phyloP scores from a whole-genome alignment of 2,113 vertebrate genomes.

The Verasper variegatus region DNA sequence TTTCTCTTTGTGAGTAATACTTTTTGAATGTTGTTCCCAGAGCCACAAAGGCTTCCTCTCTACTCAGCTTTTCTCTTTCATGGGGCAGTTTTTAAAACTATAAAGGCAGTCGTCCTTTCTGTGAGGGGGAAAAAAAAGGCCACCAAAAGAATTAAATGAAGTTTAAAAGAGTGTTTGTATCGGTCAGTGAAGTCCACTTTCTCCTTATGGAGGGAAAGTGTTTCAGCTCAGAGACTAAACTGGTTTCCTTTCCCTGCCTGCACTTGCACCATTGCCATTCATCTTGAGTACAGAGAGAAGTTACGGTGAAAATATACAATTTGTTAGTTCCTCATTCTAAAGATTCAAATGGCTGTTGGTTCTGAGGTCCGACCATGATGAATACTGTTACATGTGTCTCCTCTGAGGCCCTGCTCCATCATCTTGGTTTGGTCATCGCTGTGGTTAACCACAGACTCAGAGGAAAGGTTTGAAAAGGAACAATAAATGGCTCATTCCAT shows the following conservation, averaged over 20 bases:
- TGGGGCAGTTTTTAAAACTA: constrained; percentile 43
- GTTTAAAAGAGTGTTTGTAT: constrained; percentile 27
- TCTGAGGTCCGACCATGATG: constrained; percentile 15
- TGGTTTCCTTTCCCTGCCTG: background rate
- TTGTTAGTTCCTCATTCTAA: constrained; percentile 8
- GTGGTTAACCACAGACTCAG: constrained; percentile 47
- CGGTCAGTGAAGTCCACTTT: background rate
- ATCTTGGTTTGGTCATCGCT: constrained; percentile 17
- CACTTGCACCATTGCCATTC: background rate
- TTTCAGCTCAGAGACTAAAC: constrained; percentile 15
- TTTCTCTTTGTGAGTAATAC: constrained; percentile 29
- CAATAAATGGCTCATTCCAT: constrained; percentile 11
- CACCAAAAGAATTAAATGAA: constrained; percentile 26
- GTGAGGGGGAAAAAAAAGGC: background rate
- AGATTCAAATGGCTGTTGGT: background rate
- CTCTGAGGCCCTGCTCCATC: background rate
- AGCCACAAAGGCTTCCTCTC: constrained; percentile 10
- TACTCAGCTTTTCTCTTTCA: constrained; percentile 13
- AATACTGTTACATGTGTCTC: background rate
- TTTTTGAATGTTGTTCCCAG: constrained; percentile 26
- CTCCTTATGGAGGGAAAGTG: background rate
- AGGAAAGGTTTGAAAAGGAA: constrained; percentile 16
- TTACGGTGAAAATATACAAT: background rate
- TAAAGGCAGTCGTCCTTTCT: background rate
- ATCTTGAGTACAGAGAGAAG: constrained; percentile 3